A percentile compares a stretch with the other conserved stretches of the same genome.
Evolutionary conservation across 2,888 invertebrate species (phyloP).

Genomic region (Dicyrtoma fusca): DNA sequence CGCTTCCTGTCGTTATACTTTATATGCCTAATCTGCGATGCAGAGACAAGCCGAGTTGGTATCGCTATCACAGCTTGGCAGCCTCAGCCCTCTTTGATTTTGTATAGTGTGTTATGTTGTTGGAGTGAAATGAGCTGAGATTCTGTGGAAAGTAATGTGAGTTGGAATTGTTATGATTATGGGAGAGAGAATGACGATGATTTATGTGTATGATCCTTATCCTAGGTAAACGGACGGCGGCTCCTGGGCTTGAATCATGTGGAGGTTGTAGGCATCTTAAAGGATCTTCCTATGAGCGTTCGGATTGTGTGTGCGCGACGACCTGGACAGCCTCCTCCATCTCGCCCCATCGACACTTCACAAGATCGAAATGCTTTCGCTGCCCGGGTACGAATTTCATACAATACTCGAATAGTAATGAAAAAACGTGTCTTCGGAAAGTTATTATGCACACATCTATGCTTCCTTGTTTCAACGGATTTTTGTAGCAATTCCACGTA

Average conservation of each 20-base stretch:
- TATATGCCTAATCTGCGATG: no score
- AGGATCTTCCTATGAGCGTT: slow-evolving; percentile 80
- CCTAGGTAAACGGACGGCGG: slow-evolving; percentile 85
- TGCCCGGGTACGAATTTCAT: slow-evolving; percentile 66
- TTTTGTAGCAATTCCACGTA: background rate
- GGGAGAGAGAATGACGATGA: slow-evolving; percentile 20
- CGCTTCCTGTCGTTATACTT: no score
- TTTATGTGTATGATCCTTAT: slow-evolving; percentile 48
- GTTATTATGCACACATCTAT: background rate
- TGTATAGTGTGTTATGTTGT: no score
- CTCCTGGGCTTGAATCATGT: slow-evolving; percentile 90
- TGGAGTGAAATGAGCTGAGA: no score
- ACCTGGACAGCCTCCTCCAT: slow-evolving; percentile 62
- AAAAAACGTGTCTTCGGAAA: background rate
- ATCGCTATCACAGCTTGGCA: no score
- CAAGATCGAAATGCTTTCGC: slow-evolving; percentile 78
- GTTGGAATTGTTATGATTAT: slow-evolving; percentile 29
- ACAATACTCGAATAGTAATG: background rate
- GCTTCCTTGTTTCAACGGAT: background rate
- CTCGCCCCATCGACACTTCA: slow-evolving; percentile 74
- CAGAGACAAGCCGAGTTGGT: no score
- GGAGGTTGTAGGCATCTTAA: slow-evolving; percentile 90
- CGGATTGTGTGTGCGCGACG: slow-evolving; percentile 84
- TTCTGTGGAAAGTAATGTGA: slow-evolving; percentile 1
- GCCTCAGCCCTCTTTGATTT: no score